Conservation (phyloP, 2,113 vertebrate genomes). For the Thunnus maccoyii region DNA sequence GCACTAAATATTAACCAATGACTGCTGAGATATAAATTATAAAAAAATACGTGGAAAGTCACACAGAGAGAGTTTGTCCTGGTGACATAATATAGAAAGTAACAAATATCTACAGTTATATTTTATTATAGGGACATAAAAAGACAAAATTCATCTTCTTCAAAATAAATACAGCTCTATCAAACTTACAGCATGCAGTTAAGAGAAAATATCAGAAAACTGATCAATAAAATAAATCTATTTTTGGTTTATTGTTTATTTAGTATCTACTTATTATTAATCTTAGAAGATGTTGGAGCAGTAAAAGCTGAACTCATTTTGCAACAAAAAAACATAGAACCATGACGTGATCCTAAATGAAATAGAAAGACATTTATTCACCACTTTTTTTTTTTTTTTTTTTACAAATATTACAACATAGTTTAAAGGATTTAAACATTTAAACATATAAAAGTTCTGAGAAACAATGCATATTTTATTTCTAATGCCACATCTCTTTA, state of each 20-base stretch:
- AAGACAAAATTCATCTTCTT: constrained; percentile 3
- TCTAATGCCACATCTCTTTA: neutral
- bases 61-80: neutral
- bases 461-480: neutral
- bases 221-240: neutral
- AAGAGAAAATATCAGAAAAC: constrained; percentile 4
- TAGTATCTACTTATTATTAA: neutral
- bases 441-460: constrained; percentile 23
- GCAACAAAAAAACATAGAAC: constrained; percentile 7
- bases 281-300: neutral
- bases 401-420: constrained; percentile 16
- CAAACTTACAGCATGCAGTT: constrained; percentile 11
- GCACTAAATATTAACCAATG: constrained; percentile 44
- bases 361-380: constrained; percentile 51
- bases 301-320: neutral
- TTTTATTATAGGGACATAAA: constrained; percentile 52
- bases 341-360: neutral
- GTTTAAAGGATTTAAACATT: constrained; percentile 22
- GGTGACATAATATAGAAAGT: neutral
- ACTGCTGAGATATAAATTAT: neutral
- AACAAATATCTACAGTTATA: constrained; percentile 18
- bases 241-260: neutral
- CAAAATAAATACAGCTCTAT: constrained; percentile 26
- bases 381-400: neutral
- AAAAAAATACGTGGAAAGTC: neutral